Base-by-base conservation (phyloP, 2,113 vertebrate genomes). In the Epinephelus cyanopodus region DNA sequence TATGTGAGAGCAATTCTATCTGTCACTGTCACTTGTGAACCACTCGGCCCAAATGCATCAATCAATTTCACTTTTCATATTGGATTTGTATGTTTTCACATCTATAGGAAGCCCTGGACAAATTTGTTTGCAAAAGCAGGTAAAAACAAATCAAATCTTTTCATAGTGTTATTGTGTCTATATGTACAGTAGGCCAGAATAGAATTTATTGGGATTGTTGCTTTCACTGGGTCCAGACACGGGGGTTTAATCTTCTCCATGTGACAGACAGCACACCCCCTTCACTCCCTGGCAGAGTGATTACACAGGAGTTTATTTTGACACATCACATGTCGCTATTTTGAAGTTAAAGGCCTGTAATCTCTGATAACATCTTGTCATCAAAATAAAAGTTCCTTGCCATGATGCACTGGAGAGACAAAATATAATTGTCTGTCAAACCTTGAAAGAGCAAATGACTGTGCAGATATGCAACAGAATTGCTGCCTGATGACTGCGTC, bases 361-460 rank as follows among this genome's bases (percentile, higher is more conserved):
- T 77, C 29, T 39, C 53, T 72, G 45, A 50, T 39, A 50, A 65
- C 25, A 11, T 21, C 52, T 66, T 63, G 42, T 29, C 17, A 8
- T 77, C 60, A 52, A 10, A 53, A 65, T 37, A 57, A 64, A 48
- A n/a, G 47, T 39, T 64, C 0, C 1, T 15, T 29, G 6, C 6
- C 14, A 18, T n/a, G 48, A 42, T 29, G 3, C 23, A 19, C 23
- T 5, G 17, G 12, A 33, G n/a, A 17, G 64, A 50, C 48, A 69
- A 47, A 68, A 76, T 9, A 23, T 6, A 58, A 63, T 27, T 11
- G 11, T 52, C 42, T 17, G 18, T 70, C 23, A 84, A 69, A 69
- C 9, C 29, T 18, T 56, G 10, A 76, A 39, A 48, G 11, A 68
- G 13, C 23, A 33, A 45, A 23, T 18, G n/a, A 45, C 8, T 45